Percentiles rank a stretch among this genome's conserved stretches.
Conservation (phyloP, 2,888 invertebrate species). For the Drosophila mimetica region DNA sequence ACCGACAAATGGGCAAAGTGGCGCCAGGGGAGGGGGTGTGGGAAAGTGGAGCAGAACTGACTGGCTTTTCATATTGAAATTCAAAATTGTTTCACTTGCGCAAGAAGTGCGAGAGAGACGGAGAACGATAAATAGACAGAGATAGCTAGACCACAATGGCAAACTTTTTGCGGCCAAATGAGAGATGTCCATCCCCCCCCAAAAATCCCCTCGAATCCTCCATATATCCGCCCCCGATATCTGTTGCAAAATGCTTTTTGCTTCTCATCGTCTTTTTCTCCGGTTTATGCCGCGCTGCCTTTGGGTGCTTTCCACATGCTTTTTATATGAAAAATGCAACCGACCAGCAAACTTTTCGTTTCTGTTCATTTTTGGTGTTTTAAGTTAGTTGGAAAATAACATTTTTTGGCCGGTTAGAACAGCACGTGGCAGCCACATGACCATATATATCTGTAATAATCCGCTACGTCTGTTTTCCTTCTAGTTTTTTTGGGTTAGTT, state of each 20-base stretch:
- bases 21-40: background rate
- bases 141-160: conserved; percentile 25
- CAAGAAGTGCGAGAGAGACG: background rate
- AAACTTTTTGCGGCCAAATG: conserved; percentile 41
- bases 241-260: conserved; percentile 38
- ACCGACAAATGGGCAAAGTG: conserved; percentile 54
- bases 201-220: background rate
- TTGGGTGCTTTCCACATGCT: conserved; percentile 1
- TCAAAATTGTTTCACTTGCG: conserved; percentile 32
- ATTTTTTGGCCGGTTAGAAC: conserved; percentile 5
- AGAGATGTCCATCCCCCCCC: conserved; percentile 7
- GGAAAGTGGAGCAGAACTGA: background rate
- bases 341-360: conserved; percentile 31
- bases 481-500: background rate
- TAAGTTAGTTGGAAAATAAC: conserved; percentile 20
- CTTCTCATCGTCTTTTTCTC: conserved; percentile 26
- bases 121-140: background rate
- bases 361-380: conserved; percentile 21
- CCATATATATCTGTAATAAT: conserved; percentile 8
- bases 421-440: conserved; percentile 9
- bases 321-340: conserved; percentile 38
- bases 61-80: conserved; percentile 38
- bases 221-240: conserved; percentile 11
- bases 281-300: conserved; percentile 5
- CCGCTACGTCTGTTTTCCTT: background rate